A percentile compares a stretch with the other conserved stretches of the same genome.
Conservation (phyloP, 2,888 invertebrate genomes). For the Amphipyra tragopoginis region DNA sequence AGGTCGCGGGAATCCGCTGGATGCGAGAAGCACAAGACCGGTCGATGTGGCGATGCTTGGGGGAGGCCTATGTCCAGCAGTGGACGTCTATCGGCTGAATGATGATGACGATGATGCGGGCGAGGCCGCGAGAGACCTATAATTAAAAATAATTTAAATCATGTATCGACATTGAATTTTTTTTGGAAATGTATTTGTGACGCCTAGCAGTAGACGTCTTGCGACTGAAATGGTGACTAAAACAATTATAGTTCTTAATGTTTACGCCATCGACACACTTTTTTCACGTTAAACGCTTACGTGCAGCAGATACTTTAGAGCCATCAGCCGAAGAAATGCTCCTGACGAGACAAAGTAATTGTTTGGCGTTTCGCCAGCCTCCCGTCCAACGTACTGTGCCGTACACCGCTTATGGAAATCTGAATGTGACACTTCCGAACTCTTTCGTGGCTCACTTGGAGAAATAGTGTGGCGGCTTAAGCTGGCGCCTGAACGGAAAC, state of each 20-base stretch:
- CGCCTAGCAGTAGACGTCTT: too few species aligned
- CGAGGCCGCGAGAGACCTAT: too few species aligned
- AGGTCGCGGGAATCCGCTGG: too few species aligned
- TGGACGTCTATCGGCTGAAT: too few species aligned
- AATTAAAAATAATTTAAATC: too few species aligned
- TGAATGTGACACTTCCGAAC: constrained; percentile 70
- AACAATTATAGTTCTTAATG: constrained; percentile 5
- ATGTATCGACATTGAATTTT: too few species aligned
- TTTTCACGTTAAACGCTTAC: constrained; percentile 48
- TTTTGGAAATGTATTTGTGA: too few species aligned
- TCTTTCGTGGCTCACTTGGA: constrained; percentile 47
- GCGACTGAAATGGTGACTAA: too few species aligned
- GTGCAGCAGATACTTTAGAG: constrained; percentile 69
- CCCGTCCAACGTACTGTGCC: constrained; percentile 51
- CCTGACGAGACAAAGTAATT: constrained; percentile 86
- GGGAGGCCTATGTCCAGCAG: too few species aligned
- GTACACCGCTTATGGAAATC: constrained; percentile 70
- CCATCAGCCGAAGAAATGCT: constrained; percentile 79
- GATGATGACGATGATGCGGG: too few species aligned
- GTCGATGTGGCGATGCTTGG: too few species aligned
- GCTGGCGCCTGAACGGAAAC: constrained; percentile 3
- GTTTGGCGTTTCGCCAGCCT: constrained; percentile 81
- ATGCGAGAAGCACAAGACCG: too few species aligned
- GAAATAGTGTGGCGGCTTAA: constrained; percentile 37
- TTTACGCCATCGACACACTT: constrained; percentile 30